Conservation (phyloP, 2,113 vertebrate species). For the Gadus chalcogrammus region DNA sequence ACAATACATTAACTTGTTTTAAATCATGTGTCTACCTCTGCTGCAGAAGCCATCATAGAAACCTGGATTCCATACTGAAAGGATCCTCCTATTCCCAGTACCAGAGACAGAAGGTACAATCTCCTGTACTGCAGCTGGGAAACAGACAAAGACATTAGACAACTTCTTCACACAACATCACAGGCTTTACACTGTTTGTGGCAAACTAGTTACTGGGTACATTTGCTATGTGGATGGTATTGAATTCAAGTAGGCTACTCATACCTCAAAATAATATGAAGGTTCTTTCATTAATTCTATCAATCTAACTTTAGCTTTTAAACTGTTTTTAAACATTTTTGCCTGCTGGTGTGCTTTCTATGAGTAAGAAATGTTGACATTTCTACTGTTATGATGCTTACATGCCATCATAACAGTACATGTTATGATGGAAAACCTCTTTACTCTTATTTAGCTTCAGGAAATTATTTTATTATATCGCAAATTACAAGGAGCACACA, state of each 20-base stretch:
- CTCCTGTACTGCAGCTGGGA: constrained; percentile 60
- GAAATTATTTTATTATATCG: background rate
- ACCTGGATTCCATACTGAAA: constrained; percentile 66
- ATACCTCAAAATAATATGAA: too few relatives aligned
- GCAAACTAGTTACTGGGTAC: too few relatives aligned
- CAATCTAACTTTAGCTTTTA: too few relatives aligned
- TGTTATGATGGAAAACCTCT: too few relatives aligned
- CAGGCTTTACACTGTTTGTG: too few relatives aligned
- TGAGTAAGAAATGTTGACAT: background rate
- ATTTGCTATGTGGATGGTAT: too few relatives aligned
- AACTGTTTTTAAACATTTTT: background rate
- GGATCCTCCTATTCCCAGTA: constrained; percentile 61
- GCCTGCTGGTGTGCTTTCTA: background rate
- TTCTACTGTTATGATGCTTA: background rate
- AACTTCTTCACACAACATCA: background rate
- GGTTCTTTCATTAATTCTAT: too few relatives aligned
- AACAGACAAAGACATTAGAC: background rate
- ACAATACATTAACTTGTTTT: too few relatives aligned
- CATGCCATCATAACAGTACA: too few relatives aligned
- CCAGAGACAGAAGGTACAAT: constrained; percentile 54
- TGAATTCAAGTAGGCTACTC: too few relatives aligned
- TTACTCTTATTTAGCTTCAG: background rate
- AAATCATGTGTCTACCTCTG: constrained; percentile 35
- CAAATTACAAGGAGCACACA: too few relatives aligned
- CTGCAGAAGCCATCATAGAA: constrained; percentile 60